Evolutionary conservation across 2,888 invertebrate genomes (phyloP), one percentile per base, ranked within the genome.

Genomic region (Dichetophora obliterata): DNA sequence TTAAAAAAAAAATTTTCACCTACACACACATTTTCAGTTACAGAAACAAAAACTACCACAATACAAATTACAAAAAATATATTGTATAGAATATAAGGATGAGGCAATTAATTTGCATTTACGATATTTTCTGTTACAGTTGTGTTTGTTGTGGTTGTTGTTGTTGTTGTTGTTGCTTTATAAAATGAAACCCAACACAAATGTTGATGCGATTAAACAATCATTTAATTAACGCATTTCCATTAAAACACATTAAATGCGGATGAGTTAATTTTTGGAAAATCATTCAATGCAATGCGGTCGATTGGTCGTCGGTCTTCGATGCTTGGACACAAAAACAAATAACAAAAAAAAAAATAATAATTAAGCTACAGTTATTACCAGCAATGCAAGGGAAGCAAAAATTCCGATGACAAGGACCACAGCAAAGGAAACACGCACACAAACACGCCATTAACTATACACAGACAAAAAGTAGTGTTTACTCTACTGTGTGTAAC

Each of bases 141-240:
- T 52, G 14, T 48, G 3, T 50, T 50, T 69, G 68, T 50, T 24
- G 16, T 50, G 9, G 52, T 19, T 52, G 54, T 70, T n/a, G n/a
- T n/a, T n/a, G n/a, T n/a, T 70, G 34, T 54, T 24, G 59, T 6
- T 24, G 61, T n/a, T 71, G 31, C 27, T 59, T 34, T 37, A 71
- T 16, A 19, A n/a, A 19, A 57, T 63, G 27, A 63, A 19, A 57
- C 19, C 24, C 57, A 57, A 24, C 63, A 57, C 14, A 24, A 59
- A 75, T n/a, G 69, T 70, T 37, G 77, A 75, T 75, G 69, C 79
- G 80, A 76, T 80, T 82, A 75, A 79, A 82, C 80, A 78, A 80
- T 81, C 83, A 85, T 85, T 86, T 87, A 86, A 86, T 86, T 85
- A 87, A 85, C 84, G 85, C 85, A 84, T 82, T 84, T 85, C 84